A percentile compares a stretch with the other conserved stretches of the same genome.
These are phyloP conservation scores for Beaufortia kweichowensis DNA, from an alignment of 2,113 vertebrate species.

Conservation along the genomic window DNA sequence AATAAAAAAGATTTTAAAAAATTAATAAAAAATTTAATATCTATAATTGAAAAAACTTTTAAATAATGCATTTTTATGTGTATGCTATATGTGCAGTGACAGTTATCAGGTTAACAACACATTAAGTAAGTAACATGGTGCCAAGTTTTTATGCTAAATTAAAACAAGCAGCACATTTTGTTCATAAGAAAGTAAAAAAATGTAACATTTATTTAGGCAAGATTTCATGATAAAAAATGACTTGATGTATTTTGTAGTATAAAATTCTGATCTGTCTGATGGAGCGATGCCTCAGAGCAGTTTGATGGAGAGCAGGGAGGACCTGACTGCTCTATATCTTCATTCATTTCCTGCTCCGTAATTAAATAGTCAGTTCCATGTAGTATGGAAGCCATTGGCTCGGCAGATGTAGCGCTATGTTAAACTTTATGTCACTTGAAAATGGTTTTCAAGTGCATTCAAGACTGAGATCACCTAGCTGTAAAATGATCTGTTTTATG, in stretches of 20 bases:
- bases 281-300: constrained; percentile 11
- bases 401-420: constrained; percentile 98
- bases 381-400: constrained; percentile 88
- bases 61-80: no score
- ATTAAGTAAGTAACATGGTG: no score
- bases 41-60: no score
- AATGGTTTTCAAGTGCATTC: constrained; percentile 91
- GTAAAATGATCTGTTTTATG: constrained; percentile 95
- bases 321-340: constrained; percentile 51
- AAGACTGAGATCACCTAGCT: constrained; percentile 87
- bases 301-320: constrained; percentile 49
- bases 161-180: no score
- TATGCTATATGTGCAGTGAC: no score
- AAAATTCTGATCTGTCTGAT: not conserved
- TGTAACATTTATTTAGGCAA: not conserved
- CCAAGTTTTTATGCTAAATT: no score
- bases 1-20: no score
- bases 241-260: not conserved
- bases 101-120: no score
- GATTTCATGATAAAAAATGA: not conserved
- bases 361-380: constrained; percentile 88
- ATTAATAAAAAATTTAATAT: no score
- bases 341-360: constrained; percentile 73
- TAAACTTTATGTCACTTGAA: constrained; percentile 99
- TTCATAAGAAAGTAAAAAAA: no score